Percentiles rank a stretch among this genome's conserved stretches.
Conservation (phyloP, 2,888 invertebrate species). For the Drosophila recens region DNA sequence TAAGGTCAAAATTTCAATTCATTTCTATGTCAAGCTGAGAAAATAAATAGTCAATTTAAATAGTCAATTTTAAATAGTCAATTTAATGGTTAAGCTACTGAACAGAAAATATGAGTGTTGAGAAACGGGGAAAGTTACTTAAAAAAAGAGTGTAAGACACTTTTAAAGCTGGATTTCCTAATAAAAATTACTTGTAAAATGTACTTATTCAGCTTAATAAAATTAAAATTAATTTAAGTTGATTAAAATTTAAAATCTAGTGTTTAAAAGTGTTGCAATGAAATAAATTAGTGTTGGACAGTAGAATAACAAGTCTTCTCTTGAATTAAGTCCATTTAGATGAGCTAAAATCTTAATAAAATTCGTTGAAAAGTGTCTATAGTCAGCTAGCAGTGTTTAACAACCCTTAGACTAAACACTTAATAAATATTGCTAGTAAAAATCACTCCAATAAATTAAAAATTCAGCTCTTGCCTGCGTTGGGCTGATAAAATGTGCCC, state of each 20-base stretch:
- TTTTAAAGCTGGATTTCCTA: not conserved
- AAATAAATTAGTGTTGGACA: not conserved
- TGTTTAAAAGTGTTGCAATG: not conserved
- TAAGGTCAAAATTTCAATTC: not conserved
- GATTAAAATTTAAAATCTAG: not conserved
- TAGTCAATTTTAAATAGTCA: not conserved
- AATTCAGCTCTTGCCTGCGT: slow-evolving; percentile 36
- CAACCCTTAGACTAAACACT: slow-evolving; percentile 26
- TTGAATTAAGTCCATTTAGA: too few species aligned
- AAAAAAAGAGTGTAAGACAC: not conserved
- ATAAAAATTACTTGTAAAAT: not conserved
- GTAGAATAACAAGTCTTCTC: too few species aligned
- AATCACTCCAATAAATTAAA: slow-evolving; percentile 15
- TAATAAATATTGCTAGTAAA: slow-evolving; percentile 24
- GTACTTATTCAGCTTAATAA: not conserved
- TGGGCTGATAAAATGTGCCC: slow-evolving; percentile 49
- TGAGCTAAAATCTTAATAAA: too few species aligned
- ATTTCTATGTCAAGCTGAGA: not conserved
- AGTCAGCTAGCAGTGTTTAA: not conserved
- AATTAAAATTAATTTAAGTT: not conserved
- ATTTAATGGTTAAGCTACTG: not conserved
- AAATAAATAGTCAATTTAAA: not conserved
- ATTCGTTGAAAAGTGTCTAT: not conserved
- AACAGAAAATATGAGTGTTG: not conserved
- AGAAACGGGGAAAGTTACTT: not conserved